Evolutionary conservation across 2,797 vertebrate species (phyloP).

Genomic region (Gobionotothen gibberifrons): DNA sequence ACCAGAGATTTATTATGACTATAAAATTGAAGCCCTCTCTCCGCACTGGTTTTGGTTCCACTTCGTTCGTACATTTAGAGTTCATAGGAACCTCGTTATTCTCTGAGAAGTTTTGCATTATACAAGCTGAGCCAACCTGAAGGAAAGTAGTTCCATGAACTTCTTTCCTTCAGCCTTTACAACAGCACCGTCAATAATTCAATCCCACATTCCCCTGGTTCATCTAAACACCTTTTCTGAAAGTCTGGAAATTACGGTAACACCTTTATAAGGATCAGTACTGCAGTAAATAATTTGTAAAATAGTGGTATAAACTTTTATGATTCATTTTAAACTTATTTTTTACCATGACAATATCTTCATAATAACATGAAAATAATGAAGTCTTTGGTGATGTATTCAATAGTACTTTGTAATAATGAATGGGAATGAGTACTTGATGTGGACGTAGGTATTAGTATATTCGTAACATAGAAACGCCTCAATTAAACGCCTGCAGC

Average conservation of each 20-base stretch:
- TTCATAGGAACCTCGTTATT: constrained; percentile 40
- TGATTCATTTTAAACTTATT: not conserved
- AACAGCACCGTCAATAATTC: too few species aligned
- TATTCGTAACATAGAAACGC: too few species aligned
- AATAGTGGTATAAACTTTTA: not conserved
- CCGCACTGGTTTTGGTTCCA: constrained; percentile 13
- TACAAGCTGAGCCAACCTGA: not conserved
- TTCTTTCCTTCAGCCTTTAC: too few species aligned
- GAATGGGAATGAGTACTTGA: too few species aligned
- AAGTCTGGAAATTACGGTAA: not conserved
- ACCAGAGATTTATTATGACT: constrained; percentile 55
- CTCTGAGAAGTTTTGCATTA: constrained; percentile 1
- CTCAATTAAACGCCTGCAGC: too few species aligned
- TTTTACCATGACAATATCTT: too few species aligned
- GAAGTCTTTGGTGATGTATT: not conserved
- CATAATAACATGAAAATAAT: not conserved
- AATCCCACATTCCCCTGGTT: constrained; percentile 1
- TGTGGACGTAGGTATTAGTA: too few species aligned
- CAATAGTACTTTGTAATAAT: not conserved
- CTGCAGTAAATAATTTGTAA: not conserved
- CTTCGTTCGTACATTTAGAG: not conserved
- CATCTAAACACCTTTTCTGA: not conserved
- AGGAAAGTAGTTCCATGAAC: too few species aligned
- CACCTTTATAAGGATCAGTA: not conserved
- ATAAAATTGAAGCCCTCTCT: constrained; percentile 36